phyloP scores from a whole-genome alignment of 2,113 vertebrate genomes.

The Podarcis raffonei region DNA sequence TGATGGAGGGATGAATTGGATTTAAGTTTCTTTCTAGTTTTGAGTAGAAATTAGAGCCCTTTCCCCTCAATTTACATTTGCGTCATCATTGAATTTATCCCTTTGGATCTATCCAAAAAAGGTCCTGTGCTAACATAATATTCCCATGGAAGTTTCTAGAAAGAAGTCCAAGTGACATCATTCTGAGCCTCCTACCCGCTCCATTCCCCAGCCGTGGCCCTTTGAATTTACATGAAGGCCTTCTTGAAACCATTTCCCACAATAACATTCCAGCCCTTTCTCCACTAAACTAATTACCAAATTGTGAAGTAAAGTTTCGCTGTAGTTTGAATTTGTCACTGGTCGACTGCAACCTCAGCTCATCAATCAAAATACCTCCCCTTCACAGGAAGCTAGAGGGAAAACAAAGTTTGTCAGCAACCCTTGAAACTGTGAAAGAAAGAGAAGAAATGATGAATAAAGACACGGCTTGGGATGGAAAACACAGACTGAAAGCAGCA shows the following conservation, averaged over 20 bases:
- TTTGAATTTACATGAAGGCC: neutral
- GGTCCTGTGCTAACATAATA: neutral
- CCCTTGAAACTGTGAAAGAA: neutral
- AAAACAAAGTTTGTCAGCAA: neutral
- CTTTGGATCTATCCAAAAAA: neutral
- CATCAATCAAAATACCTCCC: neutral
- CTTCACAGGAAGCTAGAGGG: neutral
- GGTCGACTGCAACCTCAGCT: neutral
- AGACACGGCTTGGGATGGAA: neutral
- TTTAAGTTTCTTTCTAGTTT: neutral
- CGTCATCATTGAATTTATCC: neutral
- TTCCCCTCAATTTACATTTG: neutral
- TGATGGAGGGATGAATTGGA: neutral
- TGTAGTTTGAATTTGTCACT: neutral
- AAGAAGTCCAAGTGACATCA: neutral
- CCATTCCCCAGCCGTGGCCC: neutral
- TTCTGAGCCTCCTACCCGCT: neutral
- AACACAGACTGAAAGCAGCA: neutral
- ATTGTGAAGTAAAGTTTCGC: neutral
- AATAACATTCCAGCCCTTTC: neutral
- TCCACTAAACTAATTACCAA: conserved; percentile 9
- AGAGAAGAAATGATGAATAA: neutral
- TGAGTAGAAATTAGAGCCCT: neutral
- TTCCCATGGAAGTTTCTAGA: neutral
- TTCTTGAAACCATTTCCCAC: neutral